A percentile compares a stretch with the other conserved stretches of the same genome.
Conservation (phyloP, 2,888 invertebrate species). For the Gerris lacustris region DNA sequence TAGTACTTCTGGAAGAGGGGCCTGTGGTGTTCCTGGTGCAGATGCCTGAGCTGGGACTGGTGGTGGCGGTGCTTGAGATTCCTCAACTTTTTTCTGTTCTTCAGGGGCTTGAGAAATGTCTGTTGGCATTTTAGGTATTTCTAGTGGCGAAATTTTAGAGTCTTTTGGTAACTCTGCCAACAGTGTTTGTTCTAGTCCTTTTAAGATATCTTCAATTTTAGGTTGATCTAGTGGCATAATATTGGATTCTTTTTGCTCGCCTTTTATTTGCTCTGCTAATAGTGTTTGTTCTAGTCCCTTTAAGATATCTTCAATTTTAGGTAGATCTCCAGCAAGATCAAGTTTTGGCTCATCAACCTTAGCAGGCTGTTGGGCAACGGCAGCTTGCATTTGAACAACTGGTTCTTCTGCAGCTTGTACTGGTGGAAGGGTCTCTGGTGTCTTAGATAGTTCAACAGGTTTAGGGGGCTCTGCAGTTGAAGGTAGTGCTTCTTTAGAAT, state of each 20-base stretch:
- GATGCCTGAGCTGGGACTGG: constrained; percentile 14
- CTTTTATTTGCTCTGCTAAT: not conserved
- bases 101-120: constrained; percentile 12
- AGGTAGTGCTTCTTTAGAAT: not conserved
- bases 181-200: not conserved
- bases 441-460: not conserved
- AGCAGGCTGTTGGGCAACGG: no score
- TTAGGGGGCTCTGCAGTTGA: not conserved
- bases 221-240: not conserved
- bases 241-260: no score
- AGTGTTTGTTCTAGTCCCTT: not conserved
- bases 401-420: constrained; percentile 4
- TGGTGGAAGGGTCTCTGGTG: not conserved
- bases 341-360: no score
- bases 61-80: constrained; percentile 11
- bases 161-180: not conserved
- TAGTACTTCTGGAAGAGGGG: constrained; percentile 13
- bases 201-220: not conserved
- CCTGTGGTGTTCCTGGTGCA: constrained; percentile 27
- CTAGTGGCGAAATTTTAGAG: not conserved
- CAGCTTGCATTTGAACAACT: not conserved
- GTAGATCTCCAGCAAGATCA: not conserved
- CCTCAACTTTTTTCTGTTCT: constrained; percentile 16
- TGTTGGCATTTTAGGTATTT: not conserved
- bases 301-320: not conserved